Conservation (phyloP, 2,113 vertebrate species). For the Regulus satrapa region DNA sequence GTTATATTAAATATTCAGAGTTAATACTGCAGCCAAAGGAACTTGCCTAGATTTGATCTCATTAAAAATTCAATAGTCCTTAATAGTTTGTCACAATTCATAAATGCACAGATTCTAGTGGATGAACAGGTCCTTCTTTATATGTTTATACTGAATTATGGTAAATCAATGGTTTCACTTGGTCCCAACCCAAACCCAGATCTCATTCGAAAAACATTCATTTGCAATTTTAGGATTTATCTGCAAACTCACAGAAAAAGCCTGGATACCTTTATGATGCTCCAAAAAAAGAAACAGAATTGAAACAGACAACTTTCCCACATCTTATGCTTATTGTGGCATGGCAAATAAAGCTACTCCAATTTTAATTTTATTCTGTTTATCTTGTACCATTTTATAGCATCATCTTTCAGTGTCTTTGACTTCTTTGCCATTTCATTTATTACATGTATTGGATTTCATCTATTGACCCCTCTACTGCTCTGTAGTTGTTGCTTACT, state of each 20-base stretch:
- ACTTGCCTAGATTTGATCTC: neutral
- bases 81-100: neutral
- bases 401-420: neutral
- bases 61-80: neutral
- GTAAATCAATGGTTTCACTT: neutral
- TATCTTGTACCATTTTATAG: neutral
- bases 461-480: neutral
- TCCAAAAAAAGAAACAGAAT: neutral
- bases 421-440: neutral
- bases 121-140: neutral
- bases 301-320: neutral
- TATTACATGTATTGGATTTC: neutral
- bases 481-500: neutral
- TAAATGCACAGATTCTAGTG: neutral
- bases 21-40: neutral
- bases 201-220: neutral
- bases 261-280: neutral
- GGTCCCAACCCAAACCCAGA: neutral
- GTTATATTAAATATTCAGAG: neutral
- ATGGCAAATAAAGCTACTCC: neutral
- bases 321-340: neutral
- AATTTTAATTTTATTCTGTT: neutral
- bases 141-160: neutral
- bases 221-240: neutral
- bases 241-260: neutral